These are phyloP conservation scores for Drosophila quinaria DNA, from an alignment of 2,888 invertebrate species.

Conservation along the genomic window DNA sequence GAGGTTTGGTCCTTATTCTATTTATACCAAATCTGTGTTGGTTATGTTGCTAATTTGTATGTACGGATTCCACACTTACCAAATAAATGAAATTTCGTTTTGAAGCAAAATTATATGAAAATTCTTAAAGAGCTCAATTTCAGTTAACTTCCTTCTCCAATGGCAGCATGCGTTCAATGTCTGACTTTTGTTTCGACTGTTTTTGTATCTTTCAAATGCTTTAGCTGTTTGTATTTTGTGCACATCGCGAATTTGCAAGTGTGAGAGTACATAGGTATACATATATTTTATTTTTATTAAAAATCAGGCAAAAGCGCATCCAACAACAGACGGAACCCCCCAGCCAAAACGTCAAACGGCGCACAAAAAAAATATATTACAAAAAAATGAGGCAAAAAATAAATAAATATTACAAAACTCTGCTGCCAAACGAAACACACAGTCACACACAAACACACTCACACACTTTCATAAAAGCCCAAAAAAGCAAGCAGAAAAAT, in stretches of 20 bases:
- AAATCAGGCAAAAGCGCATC: conserved; percentile 60
- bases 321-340: conserved; percentile 43
- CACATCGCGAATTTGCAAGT: conserved; percentile 5
- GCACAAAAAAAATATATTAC: conserved; percentile 48
- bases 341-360: conserved; percentile 62
- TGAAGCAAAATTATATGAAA: background rate
- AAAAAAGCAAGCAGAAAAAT: conserved; percentile 56
- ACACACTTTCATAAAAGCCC: conserved; percentile 21
- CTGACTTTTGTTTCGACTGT: conserved; percentile 57
- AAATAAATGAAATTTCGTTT: too few species aligned
- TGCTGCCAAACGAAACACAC: conserved; percentile 26
- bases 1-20: too few species aligned
- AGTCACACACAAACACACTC: conserved; percentile 5
- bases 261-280: conserved; percentile 4
- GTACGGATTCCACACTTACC: too few species aligned
- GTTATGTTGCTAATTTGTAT: too few species aligned
- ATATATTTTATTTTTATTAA: conserved; percentile 69
- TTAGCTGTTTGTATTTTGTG: conserved; percentile 53
- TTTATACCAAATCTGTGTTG: too few species aligned
- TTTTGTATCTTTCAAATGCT: conserved; percentile 57
- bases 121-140: conserved; percentile 1
- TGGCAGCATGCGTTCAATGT: conserved; percentile 30
- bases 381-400: conserved; percentile 19
- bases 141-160: background rate
- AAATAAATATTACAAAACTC: conserved; percentile 61